Evolutionary conservation across 1,140 invertebrate genomes (phyloP).

Genomic region (Drosophila lini): DNA sequence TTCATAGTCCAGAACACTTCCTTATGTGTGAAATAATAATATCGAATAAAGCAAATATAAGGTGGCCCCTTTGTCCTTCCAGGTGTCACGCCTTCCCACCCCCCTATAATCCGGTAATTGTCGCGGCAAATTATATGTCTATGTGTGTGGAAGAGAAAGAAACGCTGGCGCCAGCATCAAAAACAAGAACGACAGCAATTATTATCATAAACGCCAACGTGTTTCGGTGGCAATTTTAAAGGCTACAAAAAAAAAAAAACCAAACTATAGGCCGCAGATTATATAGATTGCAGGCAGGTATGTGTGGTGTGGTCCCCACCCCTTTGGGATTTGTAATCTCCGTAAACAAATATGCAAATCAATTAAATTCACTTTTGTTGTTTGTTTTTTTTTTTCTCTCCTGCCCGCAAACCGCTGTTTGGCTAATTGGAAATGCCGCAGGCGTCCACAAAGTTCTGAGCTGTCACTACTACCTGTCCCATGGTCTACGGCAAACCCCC

Average conservation of each 20-base stretch:
- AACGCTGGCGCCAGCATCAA: constrained; percentile 48
- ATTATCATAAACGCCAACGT: constrained; percentile 59
- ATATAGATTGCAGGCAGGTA: constrained; percentile 12
- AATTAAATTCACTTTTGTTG: constrained; percentile 72
- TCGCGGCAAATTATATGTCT: constrained; percentile 61
- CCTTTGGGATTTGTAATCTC: constrained; percentile 21
- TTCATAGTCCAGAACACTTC: not conserved
- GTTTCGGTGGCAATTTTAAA: constrained; percentile 39
- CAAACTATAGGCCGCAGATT: constrained; percentile 23
- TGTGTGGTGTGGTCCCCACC: constrained; percentile 12
- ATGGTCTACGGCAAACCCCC: not conserved
- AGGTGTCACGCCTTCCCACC: constrained; percentile 1
- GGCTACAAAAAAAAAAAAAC: constrained; percentile 3
- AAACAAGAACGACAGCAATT: constrained; percentile 30
- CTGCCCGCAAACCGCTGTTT: constrained; percentile 46
- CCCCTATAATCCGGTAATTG: constrained; percentile 23
- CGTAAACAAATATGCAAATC: constrained; percentile 53
- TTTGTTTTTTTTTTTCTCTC: constrained; percentile 34
- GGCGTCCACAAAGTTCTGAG: constrained; percentile 55
- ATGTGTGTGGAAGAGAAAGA: constrained; percentile 37
- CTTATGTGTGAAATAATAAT: not conserved
- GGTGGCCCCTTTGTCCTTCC: constrained; percentile 46
- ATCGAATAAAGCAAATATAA: not conserved
- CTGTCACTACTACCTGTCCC: constrained; percentile 33
- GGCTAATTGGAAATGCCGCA: constrained; percentile 77